Conservation (phyloP, 2,888 invertebrate species). For the Drosophila pegasa region DNA sequence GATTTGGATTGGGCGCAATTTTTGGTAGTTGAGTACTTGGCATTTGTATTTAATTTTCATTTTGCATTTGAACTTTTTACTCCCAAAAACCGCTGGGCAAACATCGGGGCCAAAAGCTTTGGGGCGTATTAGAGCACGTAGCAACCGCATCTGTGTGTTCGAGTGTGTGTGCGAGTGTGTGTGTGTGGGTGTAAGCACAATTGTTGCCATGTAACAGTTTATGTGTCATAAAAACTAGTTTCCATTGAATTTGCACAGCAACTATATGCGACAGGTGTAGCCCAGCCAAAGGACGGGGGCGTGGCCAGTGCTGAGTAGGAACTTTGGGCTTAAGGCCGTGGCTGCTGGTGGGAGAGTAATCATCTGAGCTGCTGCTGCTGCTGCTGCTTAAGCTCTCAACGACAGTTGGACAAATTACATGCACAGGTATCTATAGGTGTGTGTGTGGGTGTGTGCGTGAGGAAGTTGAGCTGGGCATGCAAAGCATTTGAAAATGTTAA, state of each 20-base stretch:
- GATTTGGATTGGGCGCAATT: slow-evolving; percentile 21
- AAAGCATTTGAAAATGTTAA: slow-evolving; percentile 77
- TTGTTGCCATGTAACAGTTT: slow-evolving; percentile 69
- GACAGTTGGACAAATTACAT: slow-evolving; percentile 70
- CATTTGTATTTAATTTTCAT: slow-evolving; percentile 80
- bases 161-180: slow-evolving; percentile 8
- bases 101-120: slow-evolving; percentile 58
- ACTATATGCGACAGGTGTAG: slow-evolving; percentile 32
- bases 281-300: background rate
- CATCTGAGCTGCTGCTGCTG: slow-evolving; percentile 41
- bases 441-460: slow-evolving; percentile 3
- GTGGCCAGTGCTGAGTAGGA: slow-evolving; percentile 14
- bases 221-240: slow-evolving; percentile 79
- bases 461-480: slow-evolving; percentile 55
- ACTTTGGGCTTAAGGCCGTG: slow-evolving; percentile 6
- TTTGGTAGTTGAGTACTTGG: slow-evolving; percentile 57
- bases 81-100: slow-evolving; percentile 54
- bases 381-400: slow-evolving; percentile 44
- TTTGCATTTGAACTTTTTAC: slow-evolving; percentile 78
- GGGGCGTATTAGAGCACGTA: slow-evolving; percentile 59
- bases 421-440: slow-evolving; percentile 1
- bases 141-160: slow-evolving; percentile 18
- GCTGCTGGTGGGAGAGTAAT: slow-evolving; percentile 40
- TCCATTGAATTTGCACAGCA: slow-evolving; percentile 61
- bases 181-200: slow-evolving; percentile 33